Evolutionary conservation across 1,140 invertebrate genomes (phyloP), one percentile per base, ranked within the genome.

Genomic region (Drosophila asahinai): DNA sequence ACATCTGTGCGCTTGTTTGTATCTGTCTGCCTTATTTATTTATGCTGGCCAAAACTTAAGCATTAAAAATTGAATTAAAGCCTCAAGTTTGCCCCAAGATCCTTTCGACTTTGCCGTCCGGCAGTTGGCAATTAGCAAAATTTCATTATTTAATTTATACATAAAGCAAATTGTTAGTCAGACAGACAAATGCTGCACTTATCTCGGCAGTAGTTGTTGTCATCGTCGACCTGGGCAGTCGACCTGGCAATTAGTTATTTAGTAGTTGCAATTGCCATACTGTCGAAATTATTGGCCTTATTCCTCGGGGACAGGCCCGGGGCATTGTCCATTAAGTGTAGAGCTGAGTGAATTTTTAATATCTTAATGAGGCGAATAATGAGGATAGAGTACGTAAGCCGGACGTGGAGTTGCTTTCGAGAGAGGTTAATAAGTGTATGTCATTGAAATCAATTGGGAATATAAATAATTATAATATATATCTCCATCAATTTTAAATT

Each of bases 1-100:
- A 43, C 62, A n/a, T 51, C 27, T 54, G 22, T 55, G n/a, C 19
- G 51, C 54, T 47, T 75, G 54, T 45, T 40, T 57, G 22, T 25
- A 25, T 25, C 22, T 25, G 48, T 38, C 38, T 62, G 17, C 38
- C 40, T 65, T 64, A 81, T 82, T 81, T 77, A 77, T 81, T 81
- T 62, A 71, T 86, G 84, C 67, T 80, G 68, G 73, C 80, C 84
- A 75, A 68, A 87, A 80, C 72, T 89, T 84, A 67, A 67, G 73
- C 81, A 89, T 90, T 89, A 89, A 89, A 84, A 89, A 89, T 89
- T 89, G 80, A 90, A 84, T 89, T 89, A 89, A 78, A 81, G 55
- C 73, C 68, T 59, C 47, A 77, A 83, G 60, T 81, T 78, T 54
- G 47, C 47, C 51, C 45, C 38, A 27, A 73, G 71, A 74, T 73